Evolutionary conservation across 2,797 vertebrate species (phyloP), one percentile per base, ranked within the genome.

Genomic region (Botia kubotai): DNA sequence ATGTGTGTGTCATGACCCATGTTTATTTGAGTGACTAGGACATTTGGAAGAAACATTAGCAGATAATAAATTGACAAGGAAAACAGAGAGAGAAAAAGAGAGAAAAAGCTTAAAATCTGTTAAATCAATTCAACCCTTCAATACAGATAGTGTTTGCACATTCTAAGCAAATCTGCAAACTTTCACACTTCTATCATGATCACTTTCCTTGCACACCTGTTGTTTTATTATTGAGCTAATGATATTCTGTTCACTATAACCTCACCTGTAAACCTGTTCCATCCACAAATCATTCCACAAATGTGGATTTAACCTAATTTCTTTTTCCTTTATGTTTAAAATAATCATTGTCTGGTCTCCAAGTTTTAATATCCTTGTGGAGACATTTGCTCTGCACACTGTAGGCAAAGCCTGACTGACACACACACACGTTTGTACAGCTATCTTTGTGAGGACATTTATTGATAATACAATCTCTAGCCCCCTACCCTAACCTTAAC

Each of bases 31-130:
- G n/a, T 11, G 4, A 75, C 11, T 65, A 6, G 46, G 60, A 52
- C 8, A 52, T 75, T 50, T 19, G 23, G 3, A 50, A 75, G 46
- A 11, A 75, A 74, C 23, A n/a, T 39, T 14, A 12, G 21, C 10
- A 29, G 39, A 50, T 29, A n/a, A n/a, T 52, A 55, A 55, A 36
- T 65, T 26, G 33, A 7, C 11, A 3, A 2, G 6, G 5, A 43
- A 43, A 6, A 2, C 1, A 48, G 4, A 57, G 69, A 17, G 67
- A 17, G 74, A 77, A 7, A 82, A 77, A 63, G 39, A 36, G 39
- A 17, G 10, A 71, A 21, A 71, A n/a, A 84, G 73, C 71, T 29
- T 36, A 48, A 74, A 33, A 39, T 39, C 4, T 7, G 7, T 39
- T 39, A 39, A 39, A 81, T 72, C n/a, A 0, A 6, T 60, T 60